Conservation (phyloP, 2,888 invertebrate genomes). For the Aphodius sticticus region DNA sequence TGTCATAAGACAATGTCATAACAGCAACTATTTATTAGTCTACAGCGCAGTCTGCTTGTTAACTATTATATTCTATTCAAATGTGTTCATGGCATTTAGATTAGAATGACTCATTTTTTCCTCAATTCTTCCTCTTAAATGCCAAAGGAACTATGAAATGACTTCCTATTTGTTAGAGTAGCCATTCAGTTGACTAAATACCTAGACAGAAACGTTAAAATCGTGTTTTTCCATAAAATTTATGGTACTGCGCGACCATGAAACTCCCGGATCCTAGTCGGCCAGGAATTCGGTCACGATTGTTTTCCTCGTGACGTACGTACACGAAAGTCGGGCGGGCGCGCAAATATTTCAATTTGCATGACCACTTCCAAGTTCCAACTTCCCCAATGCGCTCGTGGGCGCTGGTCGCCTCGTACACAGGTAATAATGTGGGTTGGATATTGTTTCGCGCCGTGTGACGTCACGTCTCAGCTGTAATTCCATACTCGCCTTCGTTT, state of each 20-base stretch:
- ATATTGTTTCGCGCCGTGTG: not conserved
- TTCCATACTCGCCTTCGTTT: not conserved
- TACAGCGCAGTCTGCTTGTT: not conserved
- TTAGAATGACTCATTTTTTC: not conserved
- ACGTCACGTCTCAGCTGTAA: not conserved
- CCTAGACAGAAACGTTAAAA: too few species aligned
- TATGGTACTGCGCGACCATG: not conserved
- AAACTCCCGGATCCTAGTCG: not conserved
- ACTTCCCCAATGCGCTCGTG: not conserved
- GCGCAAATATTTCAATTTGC: not conserved
- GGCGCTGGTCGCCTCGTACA: not conserved
- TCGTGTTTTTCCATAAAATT: too few species aligned
- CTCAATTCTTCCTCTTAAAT: not conserved
- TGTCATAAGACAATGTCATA: constrained; percentile 4
- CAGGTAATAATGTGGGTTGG: not conserved
- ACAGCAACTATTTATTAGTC: not conserved
- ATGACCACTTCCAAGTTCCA: not conserved
- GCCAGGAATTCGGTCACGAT: not conserved
- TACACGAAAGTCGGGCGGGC: not conserved
- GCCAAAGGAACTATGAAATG: not conserved
- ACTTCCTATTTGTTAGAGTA: too few species aligned
- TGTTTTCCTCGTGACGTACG: not conserved
- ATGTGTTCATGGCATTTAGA: not conserved
- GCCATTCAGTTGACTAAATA: too few species aligned
- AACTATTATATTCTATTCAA: not conserved